These are phyloP conservation scores for Acanthaster planci DNA, from an alignment of 35 echinoderm and acorn worm genomes.

Conservation along the genomic window DNA sequence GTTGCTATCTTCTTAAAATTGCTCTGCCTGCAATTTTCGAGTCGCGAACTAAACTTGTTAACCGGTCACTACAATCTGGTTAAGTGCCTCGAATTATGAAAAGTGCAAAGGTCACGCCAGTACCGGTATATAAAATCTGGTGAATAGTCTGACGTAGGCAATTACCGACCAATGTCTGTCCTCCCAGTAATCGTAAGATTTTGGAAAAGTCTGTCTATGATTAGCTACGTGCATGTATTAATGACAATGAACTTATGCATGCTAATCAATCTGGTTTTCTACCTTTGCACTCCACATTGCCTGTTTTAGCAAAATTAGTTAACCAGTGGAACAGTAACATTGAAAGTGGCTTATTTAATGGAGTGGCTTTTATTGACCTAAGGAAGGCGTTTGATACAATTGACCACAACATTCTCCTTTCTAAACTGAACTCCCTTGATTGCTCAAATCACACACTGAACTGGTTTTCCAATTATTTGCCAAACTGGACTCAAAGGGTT, in stretches of 20 bases:
- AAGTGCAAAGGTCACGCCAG: slow-evolving; percentile 23
- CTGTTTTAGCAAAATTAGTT: not conserved
- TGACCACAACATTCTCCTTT: not conserved
- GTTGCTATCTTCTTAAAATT: not conserved
- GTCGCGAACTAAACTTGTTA: not conserved
- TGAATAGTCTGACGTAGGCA: not conserved
- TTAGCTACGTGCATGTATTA: slow-evolving; percentile 32
- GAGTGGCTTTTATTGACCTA: slow-evolving; percentile 1
- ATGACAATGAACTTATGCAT: slow-evolving; percentile 30
- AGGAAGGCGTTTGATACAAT: slow-evolving; percentile 12
- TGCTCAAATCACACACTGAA: not conserved
- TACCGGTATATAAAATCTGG: slow-evolving; percentile 30
- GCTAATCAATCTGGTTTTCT: slow-evolving; percentile 31
- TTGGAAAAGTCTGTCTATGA: slow-evolving; percentile 40
- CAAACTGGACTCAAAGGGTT: not conserved
- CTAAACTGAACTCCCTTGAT: not conserved
- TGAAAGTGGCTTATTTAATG: not conserved
- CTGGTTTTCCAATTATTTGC: not conserved
- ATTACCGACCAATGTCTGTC: slow-evolving; percentile 48
- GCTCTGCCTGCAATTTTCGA: no score
- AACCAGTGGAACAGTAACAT: not conserved
- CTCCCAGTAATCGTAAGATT: slow-evolving; percentile 28
- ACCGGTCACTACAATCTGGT: not conserved
- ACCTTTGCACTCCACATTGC: slow-evolving; percentile 6
- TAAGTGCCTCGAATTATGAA: not conserved